A percentile compares a stretch with the other conserved stretches of the same genome.
These are phyloP conservation scores for Halichoeres trimaculatus DNA, from an alignment of 2,113 vertebrate species.

Conservation along the genomic window DNA sequence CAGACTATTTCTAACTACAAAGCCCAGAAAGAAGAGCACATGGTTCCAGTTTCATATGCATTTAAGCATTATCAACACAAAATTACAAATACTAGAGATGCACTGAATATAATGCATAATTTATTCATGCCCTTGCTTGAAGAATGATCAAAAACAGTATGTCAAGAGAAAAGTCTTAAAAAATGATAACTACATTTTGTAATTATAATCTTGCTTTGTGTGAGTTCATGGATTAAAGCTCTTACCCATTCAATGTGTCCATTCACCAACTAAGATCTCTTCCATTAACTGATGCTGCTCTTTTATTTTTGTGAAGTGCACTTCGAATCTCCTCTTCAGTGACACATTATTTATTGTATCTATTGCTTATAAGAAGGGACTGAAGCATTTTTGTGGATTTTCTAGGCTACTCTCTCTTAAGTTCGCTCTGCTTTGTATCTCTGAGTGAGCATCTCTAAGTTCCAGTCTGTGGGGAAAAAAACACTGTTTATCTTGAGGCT, in stretches of 20 bases:
- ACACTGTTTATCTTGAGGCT: constrained; percentile 37
- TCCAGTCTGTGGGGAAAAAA: constrained; percentile 33
- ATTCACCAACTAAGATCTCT: not conserved
- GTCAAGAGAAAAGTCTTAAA: too few relatives aligned
- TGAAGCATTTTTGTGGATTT: not conserved
- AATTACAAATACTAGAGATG: too few relatives aligned
- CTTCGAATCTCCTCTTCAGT: not conserved
- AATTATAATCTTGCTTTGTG: too few relatives aligned
- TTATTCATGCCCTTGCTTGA: too few relatives aligned
- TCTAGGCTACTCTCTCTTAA: constrained; percentile 8
- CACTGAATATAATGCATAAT: too few relatives aligned
- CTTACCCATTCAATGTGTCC: not conserved
- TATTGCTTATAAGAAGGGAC: constrained; percentile 1
- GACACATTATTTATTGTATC: not conserved
- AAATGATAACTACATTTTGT: too few relatives aligned
- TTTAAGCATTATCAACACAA: too few relatives aligned
- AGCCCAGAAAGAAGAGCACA: too few relatives aligned
- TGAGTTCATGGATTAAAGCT: not conserved
- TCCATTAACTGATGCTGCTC: not conserved
- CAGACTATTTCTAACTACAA: too few relatives aligned
- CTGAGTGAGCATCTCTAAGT: constrained; percentile 39
- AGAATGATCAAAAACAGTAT: too few relatives aligned
- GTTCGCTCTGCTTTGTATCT: constrained; percentile 37
- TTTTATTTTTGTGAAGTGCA: not conserved
- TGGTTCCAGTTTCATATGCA: too few relatives aligned